Evolutionary conservation across 2,888 invertebrate genomes (phyloP).

Genomic region (Phragmatobia fuliginosa): DNA sequence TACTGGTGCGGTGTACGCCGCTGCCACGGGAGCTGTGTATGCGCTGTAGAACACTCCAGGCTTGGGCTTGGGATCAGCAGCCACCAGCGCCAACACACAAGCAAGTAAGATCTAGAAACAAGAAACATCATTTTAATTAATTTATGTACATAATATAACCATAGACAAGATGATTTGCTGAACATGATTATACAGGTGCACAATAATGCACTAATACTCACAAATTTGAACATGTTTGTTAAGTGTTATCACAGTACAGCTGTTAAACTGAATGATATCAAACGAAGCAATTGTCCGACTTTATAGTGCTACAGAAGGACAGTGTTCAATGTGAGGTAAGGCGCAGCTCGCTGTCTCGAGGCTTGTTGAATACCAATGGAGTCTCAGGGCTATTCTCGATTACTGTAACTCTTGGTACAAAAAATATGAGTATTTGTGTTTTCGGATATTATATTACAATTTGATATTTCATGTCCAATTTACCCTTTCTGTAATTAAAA

Average conservation of each 20-base stretch:
- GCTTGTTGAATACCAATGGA: conserved; percentile 32
- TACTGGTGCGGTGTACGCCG: conserved; percentile 65
- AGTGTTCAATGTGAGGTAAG: conserved; percentile 42
- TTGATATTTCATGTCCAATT: too few species aligned
- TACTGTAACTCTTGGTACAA: not conserved
- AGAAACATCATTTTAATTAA: conserved; percentile 4
- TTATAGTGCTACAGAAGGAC: conserved; percentile 69
- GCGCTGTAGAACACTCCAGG: conserved; percentile 59
- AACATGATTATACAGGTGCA: not conserved
- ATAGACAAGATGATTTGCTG: not conserved
- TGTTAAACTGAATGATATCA: conserved; percentile 61
- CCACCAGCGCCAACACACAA: conserved; percentile 65
- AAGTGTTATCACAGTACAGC: conserved; percentile 47
- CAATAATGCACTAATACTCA: conserved; percentile 39
- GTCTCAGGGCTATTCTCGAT: not conserved
- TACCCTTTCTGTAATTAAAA: too few species aligned
- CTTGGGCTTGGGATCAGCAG: conserved; percentile 52
- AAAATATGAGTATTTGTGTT: too few species aligned
- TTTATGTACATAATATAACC: not conserved
- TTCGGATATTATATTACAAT: too few species aligned
- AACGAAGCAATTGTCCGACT: conserved; percentile 38
- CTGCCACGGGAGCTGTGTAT: conserved; percentile 40
- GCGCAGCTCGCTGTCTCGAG: conserved; percentile 3
- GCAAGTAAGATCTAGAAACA: conserved; percentile 69
- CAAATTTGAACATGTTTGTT: conserved; percentile 66